A percentile compares a stretch with the other conserved stretches of the same genome.
These are phyloP conservation scores for Lepidocolaptes lacrymiger DNA, from an alignment of 2,797 vertebrate genomes.

Conservation along the genomic window DNA sequence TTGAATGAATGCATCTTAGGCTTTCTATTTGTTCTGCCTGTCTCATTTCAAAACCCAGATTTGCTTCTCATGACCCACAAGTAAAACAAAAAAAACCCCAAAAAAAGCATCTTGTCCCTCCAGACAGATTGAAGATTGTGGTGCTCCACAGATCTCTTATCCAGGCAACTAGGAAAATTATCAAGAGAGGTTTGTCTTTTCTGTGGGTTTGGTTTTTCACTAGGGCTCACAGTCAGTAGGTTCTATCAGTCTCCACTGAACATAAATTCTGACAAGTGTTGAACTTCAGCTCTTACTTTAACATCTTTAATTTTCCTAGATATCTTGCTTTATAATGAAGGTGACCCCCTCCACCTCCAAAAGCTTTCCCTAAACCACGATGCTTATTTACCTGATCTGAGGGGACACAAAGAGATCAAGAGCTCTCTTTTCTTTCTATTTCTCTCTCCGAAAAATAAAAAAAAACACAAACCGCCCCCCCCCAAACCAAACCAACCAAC, in stretches of 20 bases:
- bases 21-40: background rate
- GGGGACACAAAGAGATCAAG: background rate
- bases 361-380: background rate
- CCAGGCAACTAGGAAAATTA: slow-evolving; percentile 75
- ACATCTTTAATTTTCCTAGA: slow-evolving; percentile 58
- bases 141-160: slow-evolving; percentile 77
- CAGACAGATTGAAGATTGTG: slow-evolving; percentile 80
- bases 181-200: slow-evolving; percentile 78
- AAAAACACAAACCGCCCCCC: too few relatives aligned
- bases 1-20: background rate
- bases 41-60: slow-evolving; percentile 52
- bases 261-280: slow-evolving; percentile 80
- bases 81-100: slow-evolving; percentile 72
- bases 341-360: background rate
- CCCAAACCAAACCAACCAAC: too few relatives aligned
- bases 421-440: background rate
- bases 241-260: slow-evolving; percentile 81
- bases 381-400: background rate
- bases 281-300: slow-evolving; percentile 22
- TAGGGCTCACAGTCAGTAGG: slow-evolving; percentile 79
- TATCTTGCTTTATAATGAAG: background rate
- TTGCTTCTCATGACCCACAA: slow-evolving; percentile 75
- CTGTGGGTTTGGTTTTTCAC: slow-evolving; percentile 22
- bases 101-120: slow-evolving; percentile 82
- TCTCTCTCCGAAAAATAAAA: background rate